phyloP scores from a whole-genome alignment of 2,113 vertebrate genomes.

The Erpornis zantholeuca region DNA sequence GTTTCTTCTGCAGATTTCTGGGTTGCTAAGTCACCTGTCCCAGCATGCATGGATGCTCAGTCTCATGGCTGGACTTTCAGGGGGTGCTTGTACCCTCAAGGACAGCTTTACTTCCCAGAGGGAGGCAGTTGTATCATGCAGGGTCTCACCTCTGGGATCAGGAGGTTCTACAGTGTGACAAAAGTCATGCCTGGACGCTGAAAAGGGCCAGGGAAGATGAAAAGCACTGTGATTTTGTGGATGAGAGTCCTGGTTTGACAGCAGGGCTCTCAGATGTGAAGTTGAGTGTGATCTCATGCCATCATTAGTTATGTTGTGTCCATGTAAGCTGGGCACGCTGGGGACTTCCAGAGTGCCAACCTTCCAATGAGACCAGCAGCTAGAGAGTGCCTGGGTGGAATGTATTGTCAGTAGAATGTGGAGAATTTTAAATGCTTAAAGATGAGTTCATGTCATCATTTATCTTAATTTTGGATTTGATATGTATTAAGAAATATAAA shows the following conservation, averaged over 20 bases:
- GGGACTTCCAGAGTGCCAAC: neutral
- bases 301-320: neutral
- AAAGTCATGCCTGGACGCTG: neutral
- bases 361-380: neutral
- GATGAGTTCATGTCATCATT: neutral
- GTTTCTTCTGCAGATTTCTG: neutral
- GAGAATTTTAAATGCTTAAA: neutral
- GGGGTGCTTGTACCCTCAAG: neutral
- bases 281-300: neutral
- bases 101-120: neutral
- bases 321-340: rapidly evolving
- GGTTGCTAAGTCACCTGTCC: neutral
- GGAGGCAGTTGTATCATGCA: neutral
- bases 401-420: neutral
- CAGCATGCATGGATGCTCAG: neutral
- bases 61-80: neutral
- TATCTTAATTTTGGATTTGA: neutral
- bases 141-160: neutral
- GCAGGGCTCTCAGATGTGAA: neutral
- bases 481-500: neutral
- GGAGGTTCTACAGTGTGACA: neutral
- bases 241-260: neutral
- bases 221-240: neutral
- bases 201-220: neutral
- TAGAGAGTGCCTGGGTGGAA: neutral